Base-by-base conservation (phyloP, 2,888 invertebrate species). In the Acleris emargana region DNA sequence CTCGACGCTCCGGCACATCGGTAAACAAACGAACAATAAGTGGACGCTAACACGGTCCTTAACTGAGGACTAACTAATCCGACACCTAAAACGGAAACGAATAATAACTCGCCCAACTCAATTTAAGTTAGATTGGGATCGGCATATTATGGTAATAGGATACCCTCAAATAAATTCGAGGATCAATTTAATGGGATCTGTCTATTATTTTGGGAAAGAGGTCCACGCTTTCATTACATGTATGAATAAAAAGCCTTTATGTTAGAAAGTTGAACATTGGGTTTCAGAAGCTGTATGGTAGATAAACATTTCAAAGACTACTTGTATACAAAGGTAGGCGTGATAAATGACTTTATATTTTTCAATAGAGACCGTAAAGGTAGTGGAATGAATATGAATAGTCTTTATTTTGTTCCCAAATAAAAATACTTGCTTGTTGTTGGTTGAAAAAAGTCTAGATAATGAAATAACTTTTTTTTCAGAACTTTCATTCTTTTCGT, bases 31-130 rank as follows among this genome's bases (percentile, higher is more conserved):
- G 43, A 28, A 42, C 52, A 60, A 13, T 28, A 13, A 38, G 38
- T 38, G 38, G 13, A 13, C 38, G 38, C 38, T 38, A 38, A 52
- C 20, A 49, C 32, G 17, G 32, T 45, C 43, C 52, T 28, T 52
- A 43, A 9, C 32, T 32, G 3, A 32, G 32, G 32, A 32, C 32
- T 32, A 32, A 32, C 28, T 45, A 60, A 60, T 60, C 60, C 52
- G 52, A 60, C 18, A 28, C n/a, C 60, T 60, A 28, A 52, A 58
- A 59, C 47, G 47, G 53, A 47, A 61, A 53, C 52, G 60, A 43
- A 52, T 61, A 49, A 54, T 32, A 47, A 61, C 32, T 57, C 18
- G 38, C 53, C 47, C 54, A 53, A 54, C 61, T 61, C 61, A 54
- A 61, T 61, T 61, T 54, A 61, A 54, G 38, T 54, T 49, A 38